phyloP scores from a whole-genome alignment of 2,113 vertebrate species.

The Entelurus aequoreus region DNA sequence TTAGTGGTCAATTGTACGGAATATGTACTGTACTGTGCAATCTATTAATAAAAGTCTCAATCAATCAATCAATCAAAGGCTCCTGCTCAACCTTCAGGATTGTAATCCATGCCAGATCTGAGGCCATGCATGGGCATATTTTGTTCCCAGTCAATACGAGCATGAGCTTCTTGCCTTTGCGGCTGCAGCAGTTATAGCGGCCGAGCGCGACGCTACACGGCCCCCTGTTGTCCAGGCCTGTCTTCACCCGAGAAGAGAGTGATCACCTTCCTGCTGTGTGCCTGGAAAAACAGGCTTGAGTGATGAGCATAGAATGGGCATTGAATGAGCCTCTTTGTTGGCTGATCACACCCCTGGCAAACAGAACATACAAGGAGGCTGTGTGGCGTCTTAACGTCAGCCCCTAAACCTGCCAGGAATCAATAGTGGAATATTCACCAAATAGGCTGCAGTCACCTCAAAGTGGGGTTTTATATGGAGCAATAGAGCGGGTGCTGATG shows the following conservation, averaged over 20 bases:
- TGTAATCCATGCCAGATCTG: slow-evolving; percentile 54
- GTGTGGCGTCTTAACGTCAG: slow-evolving; percentile 38
- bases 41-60: no score
- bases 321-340: slow-evolving; percentile 59
- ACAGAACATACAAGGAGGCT: slow-evolving; percentile 41
- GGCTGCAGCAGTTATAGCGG: slow-evolving; percentile 33
- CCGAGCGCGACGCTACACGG: slow-evolving; percentile 39
- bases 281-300: slow-evolving; percentile 56
- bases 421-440: slow-evolving; percentile 59
- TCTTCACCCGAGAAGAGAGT: slow-evolving; percentile 44
- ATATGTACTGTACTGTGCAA: no score
- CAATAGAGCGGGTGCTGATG: slow-evolving; percentile 39
- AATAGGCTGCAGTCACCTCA: slow-evolving; percentile 37
- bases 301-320: slow-evolving; percentile 45
- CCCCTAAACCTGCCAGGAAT: slow-evolving; percentile 45
- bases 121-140: slow-evolving; percentile 54
- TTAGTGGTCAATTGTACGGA: no score
- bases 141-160: slow-evolving; percentile 64
- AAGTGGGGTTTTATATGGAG: slow-evolving; percentile 49
- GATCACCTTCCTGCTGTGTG: slow-evolving; percentile 65
- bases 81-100: slow-evolving; percentile 60
- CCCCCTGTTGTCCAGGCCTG: slow-evolving; percentile 57
- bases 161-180: slow-evolving; percentile 39
- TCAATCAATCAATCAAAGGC: no score
- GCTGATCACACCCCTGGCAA: slow-evolving; percentile 56